A percentile compares a stretch with the other conserved stretches of the same genome.
Conservation (phyloP, 1,140 invertebrate genomes). For the Heliconius eleuchia region DNA sequence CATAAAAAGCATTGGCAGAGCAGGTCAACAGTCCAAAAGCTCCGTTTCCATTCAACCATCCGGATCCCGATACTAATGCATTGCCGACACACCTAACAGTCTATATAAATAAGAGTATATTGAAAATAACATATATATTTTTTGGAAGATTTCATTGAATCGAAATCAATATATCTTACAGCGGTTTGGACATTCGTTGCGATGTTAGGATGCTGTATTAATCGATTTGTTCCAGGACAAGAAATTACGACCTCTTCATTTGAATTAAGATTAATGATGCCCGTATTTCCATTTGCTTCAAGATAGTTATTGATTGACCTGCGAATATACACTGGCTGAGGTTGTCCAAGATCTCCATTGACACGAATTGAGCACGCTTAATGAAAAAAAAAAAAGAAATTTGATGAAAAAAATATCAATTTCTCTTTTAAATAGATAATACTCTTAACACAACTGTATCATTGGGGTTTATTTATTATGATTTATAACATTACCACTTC, state of each 20-base stretch:
- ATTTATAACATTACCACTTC: neutral
- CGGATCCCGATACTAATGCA: slow-evolving; percentile 52
- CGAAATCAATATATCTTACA: slow-evolving; percentile 45
- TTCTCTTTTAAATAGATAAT: too few relatives aligned
- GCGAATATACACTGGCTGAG: slow-evolving; percentile 63
- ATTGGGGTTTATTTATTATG: neutral
- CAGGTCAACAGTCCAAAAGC: slow-evolving; percentile 62
- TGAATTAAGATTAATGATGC: slow-evolving; percentile 50
- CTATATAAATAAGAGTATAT: slow-evolving; percentile 30
- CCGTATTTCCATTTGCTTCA: slow-evolving; percentile 51
- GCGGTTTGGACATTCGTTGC: slow-evolving; percentile 45
- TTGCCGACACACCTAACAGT: slow-evolving; percentile 55
- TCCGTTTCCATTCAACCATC: slow-evolving; percentile 61
- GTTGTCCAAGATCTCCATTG: slow-evolving; percentile 67
- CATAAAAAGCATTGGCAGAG: slow-evolving; percentile 50
- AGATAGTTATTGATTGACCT: slow-evolving; percentile 49
- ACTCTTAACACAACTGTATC: neutral
- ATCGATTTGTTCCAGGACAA: slow-evolving; percentile 54
- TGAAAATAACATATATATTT: too few relatives aligned
- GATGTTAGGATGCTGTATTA: slow-evolving; percentile 57
- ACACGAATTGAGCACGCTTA: slow-evolving; percentile 61
- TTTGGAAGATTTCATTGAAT: neutral
- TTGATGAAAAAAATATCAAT: too few relatives aligned
- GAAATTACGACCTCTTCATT: slow-evolving; percentile 56
- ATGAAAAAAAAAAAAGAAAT: neutral